phyloP scores from a whole-genome alignment of 2,888 invertebrate species.

The Dolichomitus sp. region DNA sequence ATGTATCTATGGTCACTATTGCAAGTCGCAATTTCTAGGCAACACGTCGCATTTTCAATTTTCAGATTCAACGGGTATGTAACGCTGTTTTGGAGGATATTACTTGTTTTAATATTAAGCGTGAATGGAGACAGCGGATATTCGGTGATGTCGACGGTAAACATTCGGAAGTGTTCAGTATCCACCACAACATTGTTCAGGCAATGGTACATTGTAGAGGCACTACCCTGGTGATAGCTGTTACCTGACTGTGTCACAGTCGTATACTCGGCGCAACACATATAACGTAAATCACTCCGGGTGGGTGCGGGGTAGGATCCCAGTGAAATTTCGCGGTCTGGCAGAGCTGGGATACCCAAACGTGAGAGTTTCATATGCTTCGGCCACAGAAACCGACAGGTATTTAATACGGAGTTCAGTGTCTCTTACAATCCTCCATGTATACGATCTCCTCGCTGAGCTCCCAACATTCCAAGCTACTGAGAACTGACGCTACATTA shows the following conservation, averaged over 20 bases:
- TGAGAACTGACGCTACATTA: neutral
- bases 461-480: neutral
- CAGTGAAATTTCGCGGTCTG: constrained; percentile 45
- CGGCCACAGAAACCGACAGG: constrained; percentile 29
- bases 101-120: neutral
- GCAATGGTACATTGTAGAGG: neutral
- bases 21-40: neutral
- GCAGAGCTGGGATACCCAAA: constrained; percentile 17
- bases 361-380: constrained; percentile 42
- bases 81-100: neutral
- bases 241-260: constrained; percentile 16
- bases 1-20: too few species aligned
- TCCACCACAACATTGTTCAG: neutral
- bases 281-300: constrained; percentile 37
- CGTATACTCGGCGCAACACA: constrained; percentile 13
- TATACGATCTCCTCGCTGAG: neutral
- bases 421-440: constrained; percentile 6
- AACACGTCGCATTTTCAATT: neutral
- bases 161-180: constrained; percentile 1
- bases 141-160: neutral
- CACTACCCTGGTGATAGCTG: neutral
- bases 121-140: neutral
- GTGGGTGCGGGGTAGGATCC: constrained; percentile 25
- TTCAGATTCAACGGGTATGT: neutral
- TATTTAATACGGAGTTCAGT: constrained; percentile 37